phyloP scores from a whole-genome alignment of 2,797 vertebrate genomes.

The Danio aesculapii region DNA sequence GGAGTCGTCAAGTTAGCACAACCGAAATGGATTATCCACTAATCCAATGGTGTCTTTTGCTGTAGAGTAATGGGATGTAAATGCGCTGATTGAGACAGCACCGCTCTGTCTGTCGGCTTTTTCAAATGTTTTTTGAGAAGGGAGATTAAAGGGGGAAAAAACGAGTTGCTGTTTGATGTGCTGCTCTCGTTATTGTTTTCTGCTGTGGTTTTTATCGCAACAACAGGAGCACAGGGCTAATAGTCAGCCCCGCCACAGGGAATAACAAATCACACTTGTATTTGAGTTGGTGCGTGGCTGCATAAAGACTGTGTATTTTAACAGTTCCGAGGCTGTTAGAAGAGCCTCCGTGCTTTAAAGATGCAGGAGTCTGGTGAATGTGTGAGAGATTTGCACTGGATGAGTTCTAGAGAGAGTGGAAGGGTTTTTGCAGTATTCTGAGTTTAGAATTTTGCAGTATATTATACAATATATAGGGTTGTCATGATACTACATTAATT shows the following conservation, averaged over 20 bases:
- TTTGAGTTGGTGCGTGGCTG: conserved; percentile 55
- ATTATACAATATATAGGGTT: too few species aligned
- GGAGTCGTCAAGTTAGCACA: conserved; percentile 39
- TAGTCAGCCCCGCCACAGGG: conserved; percentile 56
- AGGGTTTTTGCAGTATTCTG: not conserved
- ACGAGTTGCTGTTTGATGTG: conserved; percentile 59
- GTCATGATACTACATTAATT: too few species aligned
- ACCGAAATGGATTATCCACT: conserved; percentile 38
- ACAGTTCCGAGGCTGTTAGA: conserved; percentile 7
- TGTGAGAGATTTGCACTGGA: not conserved
- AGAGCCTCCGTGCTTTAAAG: conserved; percentile 31
- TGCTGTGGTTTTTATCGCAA: conserved; percentile 46
- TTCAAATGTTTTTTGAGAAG: not conserved
- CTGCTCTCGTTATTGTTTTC: conserved; percentile 39
- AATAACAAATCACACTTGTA: conserved; percentile 71
- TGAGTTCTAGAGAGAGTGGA: not conserved
- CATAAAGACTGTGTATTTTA: conserved; percentile 38
- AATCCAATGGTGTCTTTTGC: conserved; percentile 48
- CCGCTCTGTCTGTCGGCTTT: conserved; percentile 38
- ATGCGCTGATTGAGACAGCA: conserved; percentile 31
- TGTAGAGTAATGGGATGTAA: conserved; percentile 50
- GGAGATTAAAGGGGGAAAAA: conserved; percentile 25
- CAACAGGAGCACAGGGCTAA: conserved; percentile 42
- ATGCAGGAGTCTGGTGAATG: not conserved
- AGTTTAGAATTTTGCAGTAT: conserved; percentile 8